Conservation (phyloP, 2,113 vertebrate genomes). For the Vidua chalybeata region DNA sequence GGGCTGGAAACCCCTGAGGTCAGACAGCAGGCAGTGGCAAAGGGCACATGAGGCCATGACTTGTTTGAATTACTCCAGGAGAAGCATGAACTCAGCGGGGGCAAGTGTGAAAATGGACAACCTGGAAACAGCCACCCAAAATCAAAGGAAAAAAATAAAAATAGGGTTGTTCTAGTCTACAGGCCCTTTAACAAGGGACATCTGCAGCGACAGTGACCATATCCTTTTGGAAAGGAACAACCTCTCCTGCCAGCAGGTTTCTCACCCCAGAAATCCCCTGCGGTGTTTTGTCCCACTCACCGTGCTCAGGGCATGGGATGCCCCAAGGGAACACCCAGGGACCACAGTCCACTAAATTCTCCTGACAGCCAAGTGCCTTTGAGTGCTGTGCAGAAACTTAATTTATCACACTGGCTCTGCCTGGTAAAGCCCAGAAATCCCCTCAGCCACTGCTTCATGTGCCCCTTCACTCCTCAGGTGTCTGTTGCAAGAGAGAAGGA, state of each 20-base stretch:
- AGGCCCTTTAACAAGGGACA: background rate
- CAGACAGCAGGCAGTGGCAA: background rate
- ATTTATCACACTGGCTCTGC: background rate
- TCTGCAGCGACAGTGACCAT: rapidly evolving
- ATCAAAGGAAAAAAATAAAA: background rate
- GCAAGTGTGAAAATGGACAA: background rate
- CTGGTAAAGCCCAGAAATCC: background rate
- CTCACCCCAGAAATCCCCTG: background rate
- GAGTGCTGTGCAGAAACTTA: background rate
- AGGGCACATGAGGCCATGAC: background rate
- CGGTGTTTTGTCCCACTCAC: background rate
- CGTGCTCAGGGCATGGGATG: background rate
- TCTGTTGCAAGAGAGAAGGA: background rate
- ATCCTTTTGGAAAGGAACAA: background rate
- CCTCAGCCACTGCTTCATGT: rapidly evolving
- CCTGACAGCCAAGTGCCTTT: background rate
- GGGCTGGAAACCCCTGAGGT: background rate
- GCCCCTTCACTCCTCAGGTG: background rate
- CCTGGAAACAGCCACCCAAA: background rate
- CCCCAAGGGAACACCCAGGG: background rate
- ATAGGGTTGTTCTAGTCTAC: rapidly evolving
- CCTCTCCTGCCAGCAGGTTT: background rate
- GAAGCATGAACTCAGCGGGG: background rate
- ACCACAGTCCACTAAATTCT: background rate
- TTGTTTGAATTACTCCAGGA: background rate